Conservation (phyloP, 92 coral and sea anemone genomes). For the Actinernus sp. region DNA sequence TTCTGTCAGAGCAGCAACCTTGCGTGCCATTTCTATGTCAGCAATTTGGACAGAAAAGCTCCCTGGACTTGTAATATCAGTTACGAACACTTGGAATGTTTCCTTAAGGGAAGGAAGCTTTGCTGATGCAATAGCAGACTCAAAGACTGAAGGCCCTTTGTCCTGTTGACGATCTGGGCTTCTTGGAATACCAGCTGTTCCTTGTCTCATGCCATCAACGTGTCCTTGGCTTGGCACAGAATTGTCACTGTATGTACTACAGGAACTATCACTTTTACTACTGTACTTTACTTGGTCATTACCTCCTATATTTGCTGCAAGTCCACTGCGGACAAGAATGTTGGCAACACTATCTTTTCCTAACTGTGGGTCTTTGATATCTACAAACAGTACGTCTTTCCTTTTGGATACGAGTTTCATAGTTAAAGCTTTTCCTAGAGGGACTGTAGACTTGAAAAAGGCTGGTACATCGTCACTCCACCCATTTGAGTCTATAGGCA, state of each 20-base stretch:
- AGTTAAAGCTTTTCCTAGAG: constrained; percentile 9
- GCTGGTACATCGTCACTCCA: constrained; percentile 64
- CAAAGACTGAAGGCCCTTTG: neutral
- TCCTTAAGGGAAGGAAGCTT: constrained; percentile 36
- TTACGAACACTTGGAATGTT: constrained; percentile 35
- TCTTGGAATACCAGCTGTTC: too few species aligned
- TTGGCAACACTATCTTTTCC: neutral
- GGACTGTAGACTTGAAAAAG: constrained; percentile 41
- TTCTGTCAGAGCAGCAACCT: constrained; percentile 22
- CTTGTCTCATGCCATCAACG: too few species aligned
- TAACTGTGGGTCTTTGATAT: constrained; percentile 8
- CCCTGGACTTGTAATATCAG: constrained; percentile 40
- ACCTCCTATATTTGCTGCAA: neutral
- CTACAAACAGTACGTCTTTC: constrained; percentile 33
- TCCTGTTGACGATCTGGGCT: neutral
- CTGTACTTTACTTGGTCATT: too few species aligned
- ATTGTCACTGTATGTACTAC: too few species aligned
- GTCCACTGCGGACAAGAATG: neutral
- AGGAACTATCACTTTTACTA: too few species aligned
- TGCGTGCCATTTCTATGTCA: constrained; percentile 40
- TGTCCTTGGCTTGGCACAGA: too few species aligned
- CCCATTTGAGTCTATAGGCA: constrained; percentile 39
- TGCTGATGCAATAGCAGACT: constrained; percentile 32
- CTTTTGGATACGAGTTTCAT: constrained; percentile 31
- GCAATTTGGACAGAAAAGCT: constrained; percentile 44